A percentile compares a stretch with the other conserved stretches of the same genome.
Evolutionary conservation across 2,888 invertebrate species (phyloP).

Genomic region (Anaspis maculata): DNA sequence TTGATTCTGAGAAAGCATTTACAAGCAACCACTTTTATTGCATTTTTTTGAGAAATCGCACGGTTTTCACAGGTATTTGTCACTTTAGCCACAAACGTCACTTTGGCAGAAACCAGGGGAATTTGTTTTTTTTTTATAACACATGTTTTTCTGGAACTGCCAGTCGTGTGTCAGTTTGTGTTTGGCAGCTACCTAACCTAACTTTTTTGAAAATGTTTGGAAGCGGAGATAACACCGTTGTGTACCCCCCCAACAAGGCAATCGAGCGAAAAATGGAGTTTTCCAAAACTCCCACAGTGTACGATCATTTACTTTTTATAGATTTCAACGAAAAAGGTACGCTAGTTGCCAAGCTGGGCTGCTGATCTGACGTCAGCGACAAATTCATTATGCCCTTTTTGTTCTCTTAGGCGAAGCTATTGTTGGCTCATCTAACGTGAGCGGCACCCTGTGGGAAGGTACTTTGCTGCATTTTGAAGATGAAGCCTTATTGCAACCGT

Average conservation of each 20-base stretch:
- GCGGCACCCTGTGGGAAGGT: constrained; percentile 54
- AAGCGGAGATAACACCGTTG: constrained; percentile 14
- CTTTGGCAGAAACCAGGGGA: no score
- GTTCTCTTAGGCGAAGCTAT: constrained; percentile 43
- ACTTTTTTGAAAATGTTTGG: constrained; percentile 8
- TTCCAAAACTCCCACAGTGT: constrained; percentile 27
- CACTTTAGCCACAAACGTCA: no score
- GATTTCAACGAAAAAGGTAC: constrained; percentile 32
- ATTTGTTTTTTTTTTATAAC: no score
- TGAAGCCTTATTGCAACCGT: constrained; percentile 37
- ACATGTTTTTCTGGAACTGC: no score
- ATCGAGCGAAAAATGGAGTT: constrained; percentile 27
- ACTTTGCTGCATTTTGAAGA: constrained; percentile 48
- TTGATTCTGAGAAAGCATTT: no score
- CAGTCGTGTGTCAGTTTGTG: no score
- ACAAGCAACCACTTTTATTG: no score
- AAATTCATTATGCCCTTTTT: no score
- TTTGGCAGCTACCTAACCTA: no score
- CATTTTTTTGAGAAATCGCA: no score
- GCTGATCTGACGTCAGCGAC: neutral
- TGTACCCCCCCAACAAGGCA: constrained; percentile 35
- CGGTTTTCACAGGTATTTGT: no score
- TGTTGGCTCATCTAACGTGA: constrained; percentile 51
- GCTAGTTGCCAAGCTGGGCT: constrained; percentile 4
- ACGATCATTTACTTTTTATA: constrained; percentile 31